Percentiles rank a stretch among this genome's conserved stretches.
Evolutionary conservation across 2,797 vertebrate genomes (phyloP).

Genomic region (Taeniopygia guttata): DNA sequence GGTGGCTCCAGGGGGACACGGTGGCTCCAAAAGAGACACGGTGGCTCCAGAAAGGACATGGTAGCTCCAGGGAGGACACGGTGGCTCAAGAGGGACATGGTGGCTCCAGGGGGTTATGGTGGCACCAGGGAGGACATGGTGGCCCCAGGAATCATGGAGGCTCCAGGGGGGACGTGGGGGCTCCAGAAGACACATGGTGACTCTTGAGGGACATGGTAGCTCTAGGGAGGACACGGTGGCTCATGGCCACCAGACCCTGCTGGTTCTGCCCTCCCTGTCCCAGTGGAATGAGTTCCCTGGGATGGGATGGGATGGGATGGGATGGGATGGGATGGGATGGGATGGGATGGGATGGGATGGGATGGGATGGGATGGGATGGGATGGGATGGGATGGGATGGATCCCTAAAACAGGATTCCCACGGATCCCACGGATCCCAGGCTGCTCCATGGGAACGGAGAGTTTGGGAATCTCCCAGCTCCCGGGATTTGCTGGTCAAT

Average conservation of each 20-base stretch:
- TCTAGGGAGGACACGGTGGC: neutral
- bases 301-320: neutral
- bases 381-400: too few species aligned
- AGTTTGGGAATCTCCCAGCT: neutral
- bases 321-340: neutral
- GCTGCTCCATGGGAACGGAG: neutral
- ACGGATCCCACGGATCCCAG: neutral
- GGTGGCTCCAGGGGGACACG: neutral
- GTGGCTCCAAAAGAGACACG: neutral
- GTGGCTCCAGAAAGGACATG: too few species aligned
- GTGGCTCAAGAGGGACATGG: neutral
- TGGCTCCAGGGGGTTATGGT: too few species aligned
- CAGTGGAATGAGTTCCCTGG: neutral
- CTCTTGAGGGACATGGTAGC: rapidly evolving
- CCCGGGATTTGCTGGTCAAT: rapidly evolving
- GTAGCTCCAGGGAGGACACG: too few species aligned
- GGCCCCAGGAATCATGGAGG: too few species aligned
- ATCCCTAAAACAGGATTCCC: neutral
- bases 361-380: neutral
- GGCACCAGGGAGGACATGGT: too few species aligned
- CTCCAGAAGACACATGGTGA: rapidly evolving
- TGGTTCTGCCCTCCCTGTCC: neutral
- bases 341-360: neutral
- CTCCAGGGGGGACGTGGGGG: rapidly evolving
- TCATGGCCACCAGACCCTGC: neutral